Base-by-base conservation (phyloP, 2,888 invertebrate species). In the Drosophila meridionalis region DNA sequence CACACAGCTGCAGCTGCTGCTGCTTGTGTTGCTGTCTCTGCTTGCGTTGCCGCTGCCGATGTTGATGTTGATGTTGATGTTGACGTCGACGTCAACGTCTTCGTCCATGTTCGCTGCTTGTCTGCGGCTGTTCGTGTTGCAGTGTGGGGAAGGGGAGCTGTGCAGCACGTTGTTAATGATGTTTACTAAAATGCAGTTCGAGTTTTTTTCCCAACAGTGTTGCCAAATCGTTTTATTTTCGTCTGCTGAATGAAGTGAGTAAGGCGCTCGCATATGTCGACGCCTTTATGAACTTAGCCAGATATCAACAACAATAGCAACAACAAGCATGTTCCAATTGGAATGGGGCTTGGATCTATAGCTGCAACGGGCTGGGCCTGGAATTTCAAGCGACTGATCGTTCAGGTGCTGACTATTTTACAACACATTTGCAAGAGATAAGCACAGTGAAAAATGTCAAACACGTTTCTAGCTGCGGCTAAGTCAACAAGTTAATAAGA, bases 141-240 rank as follows among this genome's bases (percentile, higher is more conserved):
- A 53, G 38, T 7, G n/a, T 45, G 47, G 40, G 57, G 45, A 65
- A 43, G 62, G 53, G 62, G 59, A 34, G 69, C 73, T 62, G 55
- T 66, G 69, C 73, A 50, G 57, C 69, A 61, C 70, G 73, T 78
- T 68, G 65, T 60, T 66, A 57, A 64, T 71, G 71, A 82, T 79
- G 82, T 83, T 83, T 78, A 86, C 79, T 76, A 70, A 80, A 87
- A 86, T 84, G 80, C 85, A 84, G 80, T 78, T 80, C 59, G 80
- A 83, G 81, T 86, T 85, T 72, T 86, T 85, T 69, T 45, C 78
- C 78, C 58, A 70, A 70, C 85, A 87, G 89, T 76, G 85, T 89
- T 89, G 85, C 85, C 85, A 84, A 84, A 83, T 85, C 60, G 47
- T 78, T 70, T 80, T 74, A 79, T 80, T 82, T 82, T 65, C 47